Base-by-base conservation (phyloP, 1,140 invertebrate species). In the Tetramorium alpestre region DNA sequence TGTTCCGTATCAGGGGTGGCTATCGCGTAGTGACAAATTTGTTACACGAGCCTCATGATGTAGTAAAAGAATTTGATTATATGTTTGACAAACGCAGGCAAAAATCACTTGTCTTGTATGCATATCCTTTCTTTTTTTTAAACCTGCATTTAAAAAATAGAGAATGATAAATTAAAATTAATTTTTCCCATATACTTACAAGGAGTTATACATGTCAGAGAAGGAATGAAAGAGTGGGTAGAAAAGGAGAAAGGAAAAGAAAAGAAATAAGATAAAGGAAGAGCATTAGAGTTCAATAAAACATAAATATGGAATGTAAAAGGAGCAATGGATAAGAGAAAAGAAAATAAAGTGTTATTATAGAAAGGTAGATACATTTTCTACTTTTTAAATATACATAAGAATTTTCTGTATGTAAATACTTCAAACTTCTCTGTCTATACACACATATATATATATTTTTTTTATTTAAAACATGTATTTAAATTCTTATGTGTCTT, bases 51-150 rank as follows among this genome's bases (percentile, higher is more conserved):
- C 22, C 13, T 28, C 38, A n/a, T n/a, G 11, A 58, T 13, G 8
- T 69, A 41, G 44, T 70, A 4, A 44, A 82, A 81, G 16, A 25
- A 81, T 70, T 70, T 81, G 2, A 28, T 56, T 22, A 13, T 3
- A 5, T 25, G 4, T 33, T 65, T 78, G 13, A 69, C 33, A 38
- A 54, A 54, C n/a, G n/a, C 18, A 76, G 3, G 10, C 11, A 38
- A 5, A 67, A 5, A 67, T 13, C 8, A n/a, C 13, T n/a, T n/a
- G 10, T n/a, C 33, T 11, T 7, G n/a, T 8, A 10, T n/a, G 6
- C 13, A 1, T n/a, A 18, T 62, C n/a, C 44, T 22, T 5, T n/a
- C 7, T 22, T 41, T 7, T 44, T 25, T 7, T 38, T 44, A 41
- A 38, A 28, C 51, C 7, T 72, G 4, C 7, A 25, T 70, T 4